phyloP scores from a whole-genome alignment of 2,888 invertebrate species.

The Trimorus sp. region DNA sequence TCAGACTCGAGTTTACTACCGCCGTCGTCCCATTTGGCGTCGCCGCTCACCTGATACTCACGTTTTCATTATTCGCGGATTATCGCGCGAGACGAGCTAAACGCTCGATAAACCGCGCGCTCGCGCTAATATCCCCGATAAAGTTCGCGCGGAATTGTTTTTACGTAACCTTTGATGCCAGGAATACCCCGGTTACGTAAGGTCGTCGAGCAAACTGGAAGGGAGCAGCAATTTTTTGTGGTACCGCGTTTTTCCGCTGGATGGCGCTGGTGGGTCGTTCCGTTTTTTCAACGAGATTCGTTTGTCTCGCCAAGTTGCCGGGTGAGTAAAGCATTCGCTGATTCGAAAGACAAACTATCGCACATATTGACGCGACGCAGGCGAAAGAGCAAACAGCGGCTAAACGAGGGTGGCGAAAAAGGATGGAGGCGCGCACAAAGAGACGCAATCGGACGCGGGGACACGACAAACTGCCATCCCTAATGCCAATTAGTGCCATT shows the following conservation, averaged over 20 bases:
- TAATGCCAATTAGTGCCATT: constrained; percentile 82
- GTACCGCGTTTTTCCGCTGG: no score
- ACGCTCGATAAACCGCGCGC: constrained; percentile 21
- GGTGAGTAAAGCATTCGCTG: constrained; percentile 20
- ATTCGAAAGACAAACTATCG: constrained; percentile 41
- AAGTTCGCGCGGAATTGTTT: constrained; percentile 24
- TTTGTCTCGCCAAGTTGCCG: not conserved
- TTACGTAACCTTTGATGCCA: constrained; percentile 27
- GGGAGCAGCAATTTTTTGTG: no score
- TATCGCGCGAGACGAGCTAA: constrained; percentile 8
- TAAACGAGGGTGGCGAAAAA: constrained; percentile 26
- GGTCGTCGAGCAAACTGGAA: no score
- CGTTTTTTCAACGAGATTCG: no score
- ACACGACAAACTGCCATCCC: constrained; percentile 80
- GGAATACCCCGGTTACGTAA: constrained; percentile 10
- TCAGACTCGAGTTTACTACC: constrained; percentile 72
- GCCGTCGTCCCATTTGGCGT: constrained; percentile 45
- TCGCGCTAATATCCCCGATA: constrained; percentile 12
- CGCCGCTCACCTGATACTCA: constrained; percentile 37
- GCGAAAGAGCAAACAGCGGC: constrained; percentile 22
- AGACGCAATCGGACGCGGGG: constrained; percentile 69
- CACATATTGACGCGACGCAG: constrained; percentile 15
- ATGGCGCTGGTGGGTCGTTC: no score
- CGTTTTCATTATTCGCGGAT: constrained; percentile 51
- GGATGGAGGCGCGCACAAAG: constrained; percentile 47